Conservation (phyloP, 2,888 invertebrate species). For the Electrophaes corylata region DNA sequence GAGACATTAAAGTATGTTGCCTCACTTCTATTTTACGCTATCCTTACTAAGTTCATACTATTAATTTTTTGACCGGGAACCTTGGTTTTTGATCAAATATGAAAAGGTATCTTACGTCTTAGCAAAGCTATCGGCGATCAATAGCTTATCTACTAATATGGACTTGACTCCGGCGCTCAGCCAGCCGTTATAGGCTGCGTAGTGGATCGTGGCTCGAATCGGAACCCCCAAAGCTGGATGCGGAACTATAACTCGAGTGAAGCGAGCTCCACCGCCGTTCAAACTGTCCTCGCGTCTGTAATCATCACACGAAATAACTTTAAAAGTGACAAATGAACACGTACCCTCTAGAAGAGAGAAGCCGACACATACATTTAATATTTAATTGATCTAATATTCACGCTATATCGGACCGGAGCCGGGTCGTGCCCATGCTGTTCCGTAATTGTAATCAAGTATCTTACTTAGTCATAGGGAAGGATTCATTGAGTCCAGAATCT, state of each 20-base stretch:
- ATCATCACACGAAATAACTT: not conserved
- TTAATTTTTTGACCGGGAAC: too few species aligned
- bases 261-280: constrained; percentile 87
- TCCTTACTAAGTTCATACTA: too few species aligned
- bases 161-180: constrained; percentile 91
- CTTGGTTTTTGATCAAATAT: too few species aligned
- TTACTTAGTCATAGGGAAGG: constrained; percentile 94
- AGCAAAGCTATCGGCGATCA: constrained; percentile 93
- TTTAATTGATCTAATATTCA: too few species aligned
- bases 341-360: not conserved
- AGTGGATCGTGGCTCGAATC: constrained; percentile 89
- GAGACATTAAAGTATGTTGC: not conserved
- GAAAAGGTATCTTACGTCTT: constrained; percentile 89
- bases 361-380: too few species aligned
- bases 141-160: constrained; percentile 92
- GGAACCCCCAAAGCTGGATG: constrained; percentile 93
- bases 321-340: not conserved
- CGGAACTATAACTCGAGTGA: constrained; percentile 93
- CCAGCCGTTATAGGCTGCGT: constrained; percentile 96
- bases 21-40: not conserved
- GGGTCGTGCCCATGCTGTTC: too few species aligned
- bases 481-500: constrained; percentile 92
- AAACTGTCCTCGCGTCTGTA: constrained; percentile 91
- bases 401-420: too few species aligned
- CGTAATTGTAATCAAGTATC: constrained; percentile 44